Conservation (phyloP, 2,113 vertebrate species). For the Apaloderma vittatum region DNA sequence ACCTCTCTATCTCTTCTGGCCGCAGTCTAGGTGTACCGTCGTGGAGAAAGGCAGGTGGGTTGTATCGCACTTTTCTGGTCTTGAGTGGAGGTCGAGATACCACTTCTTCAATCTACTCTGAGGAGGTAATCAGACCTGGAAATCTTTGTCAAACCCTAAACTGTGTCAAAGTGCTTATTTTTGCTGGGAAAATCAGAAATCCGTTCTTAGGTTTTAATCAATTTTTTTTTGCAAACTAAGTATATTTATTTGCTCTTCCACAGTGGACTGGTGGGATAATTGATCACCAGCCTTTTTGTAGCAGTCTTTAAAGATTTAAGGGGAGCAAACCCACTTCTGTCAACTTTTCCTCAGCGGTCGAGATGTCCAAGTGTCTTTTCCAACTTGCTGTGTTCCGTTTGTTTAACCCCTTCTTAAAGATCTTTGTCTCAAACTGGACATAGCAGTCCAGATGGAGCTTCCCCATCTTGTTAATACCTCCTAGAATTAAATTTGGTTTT, state of each 20-base stretch:
- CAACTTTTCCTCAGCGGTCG: background rate
- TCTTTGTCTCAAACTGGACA: background rate
- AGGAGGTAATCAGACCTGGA: background rate
- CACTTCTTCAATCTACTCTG: no score
- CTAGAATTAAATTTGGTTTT: background rate
- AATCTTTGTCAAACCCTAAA: fast-evolving
- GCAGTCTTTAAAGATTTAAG: no score
- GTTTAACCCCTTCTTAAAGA: background rate
- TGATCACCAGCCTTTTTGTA: background rate
- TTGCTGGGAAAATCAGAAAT: background rate
- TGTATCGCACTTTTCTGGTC: background rate
- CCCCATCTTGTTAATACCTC: no score
- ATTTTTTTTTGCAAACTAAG: background rate
- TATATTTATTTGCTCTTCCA: background rate
- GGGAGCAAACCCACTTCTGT: background rate
- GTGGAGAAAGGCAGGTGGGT: no score
- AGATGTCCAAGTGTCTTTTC: background rate
- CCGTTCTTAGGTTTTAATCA: background rate
- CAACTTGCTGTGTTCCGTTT: background rate
- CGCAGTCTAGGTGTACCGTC: fast-evolving
- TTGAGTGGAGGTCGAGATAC: background rate
- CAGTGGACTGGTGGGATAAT: background rate
- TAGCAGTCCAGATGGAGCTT: background rate
- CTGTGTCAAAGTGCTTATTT: background rate
- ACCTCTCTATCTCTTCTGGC: background rate